Base-by-base conservation (phyloP, 2,113 vertebrate species). In the Coreoperca whiteheadi region DNA sequence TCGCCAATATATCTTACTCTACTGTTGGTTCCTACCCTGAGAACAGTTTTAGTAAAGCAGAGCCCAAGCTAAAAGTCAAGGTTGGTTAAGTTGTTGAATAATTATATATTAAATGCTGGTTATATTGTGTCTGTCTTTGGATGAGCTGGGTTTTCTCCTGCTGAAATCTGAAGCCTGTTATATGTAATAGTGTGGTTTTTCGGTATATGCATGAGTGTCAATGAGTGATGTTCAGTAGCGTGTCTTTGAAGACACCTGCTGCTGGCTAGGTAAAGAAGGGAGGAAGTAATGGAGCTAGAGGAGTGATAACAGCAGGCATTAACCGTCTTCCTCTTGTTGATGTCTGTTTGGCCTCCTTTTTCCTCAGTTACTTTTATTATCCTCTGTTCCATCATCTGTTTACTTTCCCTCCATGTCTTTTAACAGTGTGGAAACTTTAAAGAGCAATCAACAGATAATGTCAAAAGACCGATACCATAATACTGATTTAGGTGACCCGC, bases 151-250 rank as follows among this genome's bases (percentile, higher is more conserved):
- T 81, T 60, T 81, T 69, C 46, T 79, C 59, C 67, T 60, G 73
- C 79, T 81, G 60, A 74, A 77, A 56, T 88, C 79, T 61, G 50
- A 82, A 79, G 57, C 37, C 70, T 74, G 72, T 60, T 64, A 5
- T 72, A 75, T 65, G 63, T 87, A 43, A 69, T 73, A 2, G 66
- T 56, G 73, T 77, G 75, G 48, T 87, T 76, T 84, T 64, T 71
- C 10, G 2, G 79, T 89, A 65, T 87, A 65, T 88, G 84, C 80
- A 91, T 84, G 79, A 77, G 63, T 88, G 81, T 89, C 82, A 77
- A 73, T 84, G 83, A 83, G 89, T 85, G 83, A 71, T 74, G 79
- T 91, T 70, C 59, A 83, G 75, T 85, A 48, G 83, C 25, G 61
- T 85, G 85, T 89, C n/a, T 84, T 57, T 84, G 69, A 76, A 74